Evolutionary conservation across 2,113 vertebrate species (phyloP), one percentile per base, ranked within the genome.

Genomic region (Scopus umbretta): DNA sequence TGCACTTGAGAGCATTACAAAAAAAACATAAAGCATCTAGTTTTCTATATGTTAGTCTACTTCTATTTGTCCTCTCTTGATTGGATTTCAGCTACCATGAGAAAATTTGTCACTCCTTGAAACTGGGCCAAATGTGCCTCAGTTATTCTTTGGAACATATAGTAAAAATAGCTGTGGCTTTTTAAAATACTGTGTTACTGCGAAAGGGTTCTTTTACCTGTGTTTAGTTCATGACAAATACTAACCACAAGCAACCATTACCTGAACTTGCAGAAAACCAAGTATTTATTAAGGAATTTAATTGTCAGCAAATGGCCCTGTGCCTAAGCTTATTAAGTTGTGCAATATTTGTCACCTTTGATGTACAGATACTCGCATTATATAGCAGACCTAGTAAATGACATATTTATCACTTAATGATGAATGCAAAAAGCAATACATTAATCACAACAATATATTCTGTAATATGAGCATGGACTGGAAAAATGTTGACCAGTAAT

Each of bases 401-500:
- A 82, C 5, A 22, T 70, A 89, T 72, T 85, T 86, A 90, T 90
- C 80, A 58, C 82, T 94, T 93, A 93, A 7, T 72, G 27, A 23
- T 72, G 70, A 96, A 96, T 85, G 26, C 27, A 93, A 92, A 86
- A 94, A 85, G 42, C 16, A 32, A 3, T 86, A 63, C 50, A 81
- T 83, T 91, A 87, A 81, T 86, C 74, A 93, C 17, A 92, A 12
- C 47, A 68, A 84, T 42, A 42, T 20, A 81, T 74, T 78, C 90
- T 72, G 53, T 42, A 95, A 40, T 80, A 67, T 21, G 13, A 94
- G 26, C 12, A 12, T 4, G 71, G 81, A 82, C 36, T 89, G 56
- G 55, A 92, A 91, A 91, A 88, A 91, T 80, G 32, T 42, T 95
- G 90, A 88, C 34, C 55, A 71, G 71, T 76, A 70, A 88, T 87